Base-by-base conservation (phyloP, 2,888 invertebrate genomes). In the Oscheius sp. region DNA sequence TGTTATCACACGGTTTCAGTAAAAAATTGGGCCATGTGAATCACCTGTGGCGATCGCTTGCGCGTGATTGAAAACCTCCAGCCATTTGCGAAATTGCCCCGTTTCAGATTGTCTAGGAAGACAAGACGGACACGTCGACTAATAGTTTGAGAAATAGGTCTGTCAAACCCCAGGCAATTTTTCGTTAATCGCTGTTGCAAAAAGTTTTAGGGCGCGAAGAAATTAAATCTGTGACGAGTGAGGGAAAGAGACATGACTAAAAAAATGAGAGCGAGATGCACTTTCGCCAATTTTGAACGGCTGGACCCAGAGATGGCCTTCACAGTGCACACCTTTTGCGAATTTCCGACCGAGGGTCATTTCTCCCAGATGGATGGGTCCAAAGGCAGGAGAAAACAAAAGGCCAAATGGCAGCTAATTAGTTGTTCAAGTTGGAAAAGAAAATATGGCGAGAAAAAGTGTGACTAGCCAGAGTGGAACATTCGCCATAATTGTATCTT, bases 401-500 rank as follows among this genome's bases (percentile, higher is more conserved):
- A 52, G 29, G 2, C 29, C n/a, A 27, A 55, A 55, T 55, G 33
- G 17, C n/a, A 55, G 34, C 55, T 33, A 55, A 55, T 55, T 55
- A 33, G 55, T 3, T 15, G 55, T 6, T n/a, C n/a, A 55, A 33
- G 17, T 15, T 6, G 15, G 55, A 10, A 33, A 55, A 34, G 55
- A 34, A 55, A 55, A 55, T 55, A 55, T 55, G n/a, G n/a, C n/a
- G 34, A 33, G 53, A 31, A 25, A 55, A 33, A 55, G 55, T 20
- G 55, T 55, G 55, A 55, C 55, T 8, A 52, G 52, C 29, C 27
- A n/a, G 15, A 53, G 55, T 55, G 55, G 33, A 55, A 55, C 55
- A n/a, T n/a, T n/a, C n/a, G n/a, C n/a, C n/a, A n/a, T n/a, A n/a
- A n/a, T n/a, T n/a, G n/a, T n/a, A n/a, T n/a, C n/a, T n/a, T n/a